phyloP scores from a whole-genome alignment of 1,140 invertebrate genomes.

The Trichonephila clavipes region DNA sequence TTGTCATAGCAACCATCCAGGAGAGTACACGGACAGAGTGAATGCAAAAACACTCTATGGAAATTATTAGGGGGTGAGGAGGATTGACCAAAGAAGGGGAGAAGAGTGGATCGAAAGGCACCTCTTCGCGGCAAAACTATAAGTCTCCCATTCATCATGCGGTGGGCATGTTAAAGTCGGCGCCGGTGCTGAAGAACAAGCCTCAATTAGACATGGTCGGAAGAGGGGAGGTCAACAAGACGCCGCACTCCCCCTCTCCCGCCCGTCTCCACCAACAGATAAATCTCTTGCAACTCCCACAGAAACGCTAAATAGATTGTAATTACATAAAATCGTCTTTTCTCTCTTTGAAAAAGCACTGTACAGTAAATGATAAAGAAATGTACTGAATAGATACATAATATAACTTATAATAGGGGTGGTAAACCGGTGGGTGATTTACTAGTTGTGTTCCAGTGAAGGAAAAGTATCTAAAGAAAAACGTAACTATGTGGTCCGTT shows the following conservation, averaged over 20 bases:
- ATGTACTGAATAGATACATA: too few species aligned
- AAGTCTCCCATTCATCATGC: slow-evolving; percentile 31
- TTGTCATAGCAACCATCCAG: not conserved
- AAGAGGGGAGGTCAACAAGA: not conserved
- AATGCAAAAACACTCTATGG: not conserved
- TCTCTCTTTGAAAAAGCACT: not conserved
- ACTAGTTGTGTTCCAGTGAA: too few species aligned
- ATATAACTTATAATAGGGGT: too few species aligned
- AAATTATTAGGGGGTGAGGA: not conserved
- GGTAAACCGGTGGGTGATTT: too few species aligned
- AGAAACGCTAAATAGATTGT: not conserved
- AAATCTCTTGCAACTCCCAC: not conserved
- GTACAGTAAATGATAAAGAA: too few species aligned
- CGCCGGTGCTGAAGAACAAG: slow-evolving; percentile 38
- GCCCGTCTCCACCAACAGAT: slow-evolving; percentile 22
- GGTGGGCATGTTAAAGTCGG: not conserved
- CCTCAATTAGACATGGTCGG: slow-evolving; percentile 59
- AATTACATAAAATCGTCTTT: not conserved
- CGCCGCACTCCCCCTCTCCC: not conserved
- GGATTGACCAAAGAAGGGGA: too few species aligned
- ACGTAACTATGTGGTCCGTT: too few species aligned
- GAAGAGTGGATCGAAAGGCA: not conserved
- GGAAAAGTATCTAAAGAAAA: too few species aligned
- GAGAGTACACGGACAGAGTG: not conserved
- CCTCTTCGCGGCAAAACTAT: slow-evolving; percentile 37